Evolutionary conservation across 2,888 invertebrate genomes (phyloP), one percentile per base, ranked within the genome.

Genomic region (Heliconius erato): DNA sequence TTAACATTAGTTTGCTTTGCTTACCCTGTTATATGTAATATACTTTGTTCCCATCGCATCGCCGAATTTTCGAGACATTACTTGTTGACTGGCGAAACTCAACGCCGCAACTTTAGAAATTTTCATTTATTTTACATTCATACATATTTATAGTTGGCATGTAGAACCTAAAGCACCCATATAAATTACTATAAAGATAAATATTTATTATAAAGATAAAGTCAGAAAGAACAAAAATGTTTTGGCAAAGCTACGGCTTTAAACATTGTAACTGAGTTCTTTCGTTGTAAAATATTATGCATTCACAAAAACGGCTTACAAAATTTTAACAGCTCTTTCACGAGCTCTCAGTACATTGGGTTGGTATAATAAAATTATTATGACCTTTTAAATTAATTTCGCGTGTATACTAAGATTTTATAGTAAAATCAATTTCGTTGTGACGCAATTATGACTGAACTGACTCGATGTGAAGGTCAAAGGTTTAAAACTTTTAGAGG

Each of bases 331-430:
- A 16, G 63, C 44, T 44, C 28, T 63, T 40, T 78, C 67, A 67
- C 49, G 67, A 67, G n/a, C 35, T 63, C 28, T 49, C 28, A 67
- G 44, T 65, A 65, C 78, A 44, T 28, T 28, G 78, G 28, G 67
- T 74, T 79, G 59, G 63, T 54, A 23, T 67, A 74, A 79, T 65
- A 74, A 82, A 79, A 67, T 79, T 82, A 63, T 79, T 74, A 79
- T 49, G 67, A 49, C 11, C 67, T 19, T 28, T 49, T 54, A 40
- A 81, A 71, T 81, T 63, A 71, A 78, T 81, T 71, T 81, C 67
- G 71, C 78, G 72, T 65, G 19, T 78, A 79, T 76, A 74, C 74
- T 59, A 82, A 67, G 59, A 44, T 74, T 74, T 54, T 65, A 82
- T 82, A 74, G 54, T 74, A 82, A 79, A 65, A 74, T 23, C 11